Evolutionary conservation across 2,797 vertebrate species (phyloP).

Genomic region (Cossypha polioptera): DNA sequence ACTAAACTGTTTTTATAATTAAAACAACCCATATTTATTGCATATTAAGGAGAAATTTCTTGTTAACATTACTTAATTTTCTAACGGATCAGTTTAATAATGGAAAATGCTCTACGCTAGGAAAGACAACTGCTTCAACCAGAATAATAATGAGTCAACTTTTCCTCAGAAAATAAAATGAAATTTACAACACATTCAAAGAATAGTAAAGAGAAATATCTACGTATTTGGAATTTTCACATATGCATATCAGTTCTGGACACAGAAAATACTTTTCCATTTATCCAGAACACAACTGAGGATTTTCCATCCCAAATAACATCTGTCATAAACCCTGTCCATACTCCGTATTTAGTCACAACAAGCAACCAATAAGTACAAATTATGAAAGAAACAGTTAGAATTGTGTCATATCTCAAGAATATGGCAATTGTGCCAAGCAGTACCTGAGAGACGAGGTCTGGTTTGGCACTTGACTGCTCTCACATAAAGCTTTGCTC

Average conservation of each 20-base stretch:
- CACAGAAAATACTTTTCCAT: neutral
- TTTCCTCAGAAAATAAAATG: neutral
- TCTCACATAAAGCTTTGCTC: neutral
- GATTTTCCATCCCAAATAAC: neutral
- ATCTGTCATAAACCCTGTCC: neutral
- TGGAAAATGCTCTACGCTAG: neutral
- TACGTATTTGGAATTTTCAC: neutral
- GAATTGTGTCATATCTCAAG: neutral
- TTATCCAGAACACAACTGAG: neutral
- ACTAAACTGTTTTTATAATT: slow-evolving; percentile 71
- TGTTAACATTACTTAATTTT: slow-evolving; percentile 68
- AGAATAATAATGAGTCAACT: slow-evolving; percentile 1
- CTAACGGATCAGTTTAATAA: slow-evolving; percentile 42
- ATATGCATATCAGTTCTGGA: neutral
- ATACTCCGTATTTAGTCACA: neutral
- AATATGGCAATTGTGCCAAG: neutral
- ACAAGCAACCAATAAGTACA: neutral
- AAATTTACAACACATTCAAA: neutral
- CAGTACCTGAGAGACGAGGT: neutral
- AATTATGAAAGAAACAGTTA: neutral
- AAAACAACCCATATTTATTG: slow-evolving; percentile 64
- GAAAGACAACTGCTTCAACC: slow-evolving; percentile 22
- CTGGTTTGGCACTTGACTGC: neutral
- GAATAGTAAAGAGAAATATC: neutral
- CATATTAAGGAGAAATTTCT: slow-evolving; percentile 65